Evolutionary conservation across 2,113 vertebrate species (phyloP).

Genomic region (Sardina pilchardus): DNA sequence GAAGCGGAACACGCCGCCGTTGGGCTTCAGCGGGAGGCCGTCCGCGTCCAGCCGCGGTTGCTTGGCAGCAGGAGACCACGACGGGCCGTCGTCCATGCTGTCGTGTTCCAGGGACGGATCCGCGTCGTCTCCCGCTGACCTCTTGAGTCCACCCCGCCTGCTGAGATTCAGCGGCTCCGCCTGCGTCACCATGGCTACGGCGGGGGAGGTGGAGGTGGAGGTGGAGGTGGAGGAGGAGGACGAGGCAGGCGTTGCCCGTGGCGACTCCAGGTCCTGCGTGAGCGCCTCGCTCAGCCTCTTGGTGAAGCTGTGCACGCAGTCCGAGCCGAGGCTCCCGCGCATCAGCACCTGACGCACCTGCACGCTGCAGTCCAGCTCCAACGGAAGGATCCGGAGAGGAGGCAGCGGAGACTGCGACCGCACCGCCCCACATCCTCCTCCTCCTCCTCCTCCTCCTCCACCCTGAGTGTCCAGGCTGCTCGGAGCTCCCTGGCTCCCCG

Average conservation of each 20-base stretch:
- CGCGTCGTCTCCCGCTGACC: conserved; percentile 38
- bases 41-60: neutral
- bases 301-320: conserved; percentile 73
- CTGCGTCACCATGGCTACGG: neutral
- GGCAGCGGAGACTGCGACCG: conserved; percentile 59
- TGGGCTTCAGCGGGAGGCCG: conserved; percentile 30
- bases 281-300: conserved; percentile 73
- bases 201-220: conserved; percentile 48
- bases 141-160: conserved; percentile 62
- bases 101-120: conserved; percentile 40
- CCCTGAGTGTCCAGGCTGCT: neutral
- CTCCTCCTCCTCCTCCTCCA: neutral
- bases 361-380: conserved; percentile 77
- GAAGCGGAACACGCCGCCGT: conserved; percentile 28
- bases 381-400: conserved; percentile 71
- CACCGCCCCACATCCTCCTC: neutral
- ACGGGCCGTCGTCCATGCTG: conserved; percentile 51
- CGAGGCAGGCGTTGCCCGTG: neutral
- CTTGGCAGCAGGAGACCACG: conserved; percentile 24
- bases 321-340: conserved; percentile 65
- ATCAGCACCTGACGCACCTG: conserved; percentile 77
- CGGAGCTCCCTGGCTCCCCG: conserved; percentile 43
- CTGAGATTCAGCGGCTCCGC: conserved; percentile 75
- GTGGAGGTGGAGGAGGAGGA: neutral
- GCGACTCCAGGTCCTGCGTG: conserved; percentile 69